phyloP scores from a whole-genome alignment of 2,888 invertebrate species.

The Alentia gelatinosa region DNA sequence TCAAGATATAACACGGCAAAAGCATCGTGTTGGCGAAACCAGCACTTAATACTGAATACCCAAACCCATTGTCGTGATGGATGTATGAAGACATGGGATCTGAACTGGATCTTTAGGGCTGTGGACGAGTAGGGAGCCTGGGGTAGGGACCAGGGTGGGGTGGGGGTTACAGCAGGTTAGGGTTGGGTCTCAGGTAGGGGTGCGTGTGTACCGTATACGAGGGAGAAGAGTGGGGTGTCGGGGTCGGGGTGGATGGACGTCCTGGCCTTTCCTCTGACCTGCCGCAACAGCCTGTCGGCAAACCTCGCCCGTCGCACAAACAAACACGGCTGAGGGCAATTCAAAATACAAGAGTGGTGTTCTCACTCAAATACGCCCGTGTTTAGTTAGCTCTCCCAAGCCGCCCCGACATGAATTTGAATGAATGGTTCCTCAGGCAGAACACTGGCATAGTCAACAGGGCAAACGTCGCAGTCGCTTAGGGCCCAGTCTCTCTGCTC shows the following conservation, averaged over 20 bases:
- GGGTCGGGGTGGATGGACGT: background rate
- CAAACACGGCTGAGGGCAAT: conserved; percentile 48
- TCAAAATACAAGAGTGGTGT: conserved; percentile 50
- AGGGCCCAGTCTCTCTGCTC: background rate
- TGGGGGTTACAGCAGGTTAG: too few relatives aligned
- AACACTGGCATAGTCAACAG: conserved; percentile 52
- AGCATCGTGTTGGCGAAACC: too few relatives aligned
- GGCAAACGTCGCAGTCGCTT: conserved; percentile 49
- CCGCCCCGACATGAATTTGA: conserved; percentile 49
- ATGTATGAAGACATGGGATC: too few relatives aligned
- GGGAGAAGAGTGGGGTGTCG: background rate
- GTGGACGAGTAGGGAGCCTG: too few relatives aligned
- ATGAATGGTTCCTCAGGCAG: conserved; percentile 19
- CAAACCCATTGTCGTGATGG: too few relatives aligned
- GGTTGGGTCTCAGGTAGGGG: too few relatives aligned
- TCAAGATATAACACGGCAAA: too few relatives aligned
- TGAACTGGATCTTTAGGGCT: too few relatives aligned
- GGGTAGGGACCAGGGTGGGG: too few relatives aligned
- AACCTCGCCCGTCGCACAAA: conserved; percentile 5
- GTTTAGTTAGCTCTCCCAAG: conserved; percentile 43
- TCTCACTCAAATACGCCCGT: conserved; percentile 38
- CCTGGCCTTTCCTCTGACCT: conserved; percentile 38
- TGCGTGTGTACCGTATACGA: background rate
- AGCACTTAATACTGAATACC: too few relatives aligned
- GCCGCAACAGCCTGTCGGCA: conserved; percentile 8